Percentiles rank a stretch among this genome's conserved stretches.
Conservation (phyloP, 2,888 invertebrate species). For the Leptinotarsa rubiginosa region DNA sequence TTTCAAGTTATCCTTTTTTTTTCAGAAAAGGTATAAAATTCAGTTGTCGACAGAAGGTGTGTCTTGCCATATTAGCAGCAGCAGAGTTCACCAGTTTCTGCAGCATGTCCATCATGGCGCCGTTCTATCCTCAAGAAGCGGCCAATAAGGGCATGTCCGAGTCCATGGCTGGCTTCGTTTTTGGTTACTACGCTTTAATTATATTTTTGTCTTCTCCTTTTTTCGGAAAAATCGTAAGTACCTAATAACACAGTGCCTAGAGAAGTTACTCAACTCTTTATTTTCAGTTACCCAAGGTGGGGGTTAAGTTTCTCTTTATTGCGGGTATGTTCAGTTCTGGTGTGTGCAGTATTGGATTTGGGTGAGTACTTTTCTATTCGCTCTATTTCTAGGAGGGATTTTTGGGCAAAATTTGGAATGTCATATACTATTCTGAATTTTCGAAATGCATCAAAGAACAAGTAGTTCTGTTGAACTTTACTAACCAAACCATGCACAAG, state of each 20-base stretch:
- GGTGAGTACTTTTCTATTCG: constrained; percentile 67
- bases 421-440: too few relatives aligned
- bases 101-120: constrained; percentile 83
- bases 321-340: constrained; percentile 78
- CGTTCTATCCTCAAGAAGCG: constrained; percentile 83
- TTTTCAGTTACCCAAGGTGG: constrained; percentile 76
- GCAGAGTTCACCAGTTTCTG: constrained; percentile 82
- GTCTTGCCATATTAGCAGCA: constrained; percentile 73
- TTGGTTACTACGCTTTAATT: constrained; percentile 81
- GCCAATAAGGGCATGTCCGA: constrained; percentile 76
- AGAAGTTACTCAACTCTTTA: constrained; percentile 28
- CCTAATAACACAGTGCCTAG: not conserved
- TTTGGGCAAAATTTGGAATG: too few relatives aligned
- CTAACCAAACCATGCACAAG: too few relatives aligned
- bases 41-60: constrained; percentile 70
- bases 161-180: constrained; percentile 78
- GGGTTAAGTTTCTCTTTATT: constrained; percentile 78
- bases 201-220: constrained; percentile 80
- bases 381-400: too few relatives aligned
- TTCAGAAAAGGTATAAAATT: constrained; percentile 69
- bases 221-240: constrained; percentile 80
- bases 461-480: too few relatives aligned
- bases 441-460: too few relatives aligned
- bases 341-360: constrained; percentile 78
- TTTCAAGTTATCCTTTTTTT: not conserved